phyloP scores from a whole-genome alignment of 1,140 invertebrate species.

The Phortica variegata region DNA sequence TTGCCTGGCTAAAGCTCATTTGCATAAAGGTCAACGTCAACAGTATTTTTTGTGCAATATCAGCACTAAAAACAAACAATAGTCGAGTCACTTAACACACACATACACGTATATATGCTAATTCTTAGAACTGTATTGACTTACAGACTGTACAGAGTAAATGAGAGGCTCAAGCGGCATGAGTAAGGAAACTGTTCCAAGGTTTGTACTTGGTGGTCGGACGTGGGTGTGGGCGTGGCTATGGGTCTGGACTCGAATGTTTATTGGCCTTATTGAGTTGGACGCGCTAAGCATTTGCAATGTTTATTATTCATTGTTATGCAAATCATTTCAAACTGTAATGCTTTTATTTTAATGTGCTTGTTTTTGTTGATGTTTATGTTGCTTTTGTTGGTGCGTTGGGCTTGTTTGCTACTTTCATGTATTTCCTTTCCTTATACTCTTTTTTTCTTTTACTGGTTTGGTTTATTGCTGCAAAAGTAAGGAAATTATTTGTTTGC shows the following conservation, averaged over 20 bases:
- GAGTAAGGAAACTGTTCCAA: too few relatives aligned
- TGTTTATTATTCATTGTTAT: conserved; percentile 48
- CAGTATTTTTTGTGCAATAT: background rate
- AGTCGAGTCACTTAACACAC: background rate
- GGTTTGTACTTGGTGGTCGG: too few relatives aligned
- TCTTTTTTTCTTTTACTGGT: conserved; percentile 14
- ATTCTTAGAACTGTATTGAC: too few relatives aligned
- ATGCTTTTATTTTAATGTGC: conserved; percentile 24
- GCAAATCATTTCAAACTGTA: conserved; percentile 38
- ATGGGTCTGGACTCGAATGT: too few relatives aligned
- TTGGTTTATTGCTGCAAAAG: conserved; percentile 10
- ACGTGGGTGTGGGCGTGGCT: too few relatives aligned
- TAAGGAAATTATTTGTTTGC: conserved; percentile 12
- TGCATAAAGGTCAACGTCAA: conserved; percentile 28
- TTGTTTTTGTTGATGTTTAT: conserved; percentile 14
- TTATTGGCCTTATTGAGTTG: too few relatives aligned
- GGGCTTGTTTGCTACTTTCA: background rate
- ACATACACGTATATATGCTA: background rate
- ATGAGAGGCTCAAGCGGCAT: too few relatives aligned
- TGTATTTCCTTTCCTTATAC: conserved; percentile 2
- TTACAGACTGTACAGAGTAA: too few relatives aligned
- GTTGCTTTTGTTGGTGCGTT: background rate
- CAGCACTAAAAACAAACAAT: background rate
- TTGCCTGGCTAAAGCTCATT: conserved; percentile 18
- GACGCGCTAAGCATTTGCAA: conserved; percentile 9